These are phyloP conservation scores for Eospalax fontanierii DNA, from an alignment of 2,797 vertebrate species.

Conservation along the genomic window DNA sequence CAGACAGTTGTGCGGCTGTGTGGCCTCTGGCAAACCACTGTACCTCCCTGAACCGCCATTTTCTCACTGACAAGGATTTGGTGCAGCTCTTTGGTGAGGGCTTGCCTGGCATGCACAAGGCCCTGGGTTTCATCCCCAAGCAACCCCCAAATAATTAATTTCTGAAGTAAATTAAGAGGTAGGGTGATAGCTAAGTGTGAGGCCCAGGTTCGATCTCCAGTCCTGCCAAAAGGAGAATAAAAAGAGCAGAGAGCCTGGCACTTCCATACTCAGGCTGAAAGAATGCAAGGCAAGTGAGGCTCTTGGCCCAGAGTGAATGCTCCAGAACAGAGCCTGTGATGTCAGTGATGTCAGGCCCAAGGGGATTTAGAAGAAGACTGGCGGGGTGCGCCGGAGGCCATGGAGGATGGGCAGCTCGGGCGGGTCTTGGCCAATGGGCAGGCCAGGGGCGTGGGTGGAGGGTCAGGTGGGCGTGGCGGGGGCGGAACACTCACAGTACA, in stretches of 20 bases:
- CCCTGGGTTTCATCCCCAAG: background rate
- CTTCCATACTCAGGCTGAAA: background rate
- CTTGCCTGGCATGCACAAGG: background rate
- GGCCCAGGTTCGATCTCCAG: background rate
- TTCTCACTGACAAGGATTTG: background rate
- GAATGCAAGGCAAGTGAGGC: fast-evolving
- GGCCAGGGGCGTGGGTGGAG: background rate
- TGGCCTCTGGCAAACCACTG: background rate
- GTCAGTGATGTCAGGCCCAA: background rate
- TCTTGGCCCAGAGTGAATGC: background rate
- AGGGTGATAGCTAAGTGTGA: background rate
- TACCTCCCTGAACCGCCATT: background rate
- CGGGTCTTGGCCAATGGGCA: fast-evolving
- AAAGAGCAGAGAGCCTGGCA: background rate
- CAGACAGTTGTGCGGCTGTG: background rate
- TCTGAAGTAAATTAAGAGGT: background rate
- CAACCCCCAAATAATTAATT: background rate
- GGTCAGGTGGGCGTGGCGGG: background rate
- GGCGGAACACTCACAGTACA: slow-evolving; percentile 95
- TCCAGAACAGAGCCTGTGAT: fast-evolving
- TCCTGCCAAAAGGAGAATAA: too few species aligned
- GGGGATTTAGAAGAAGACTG: fast-evolving
- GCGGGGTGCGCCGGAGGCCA: too few species aligned
- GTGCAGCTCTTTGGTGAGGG: background rate
- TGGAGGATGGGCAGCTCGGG: fast-evolving